These are phyloP conservation scores for Trachelus iudaicus DNA, from an alignment of 2,888 invertebrate genomes.

Conservation along the genomic window DNA sequence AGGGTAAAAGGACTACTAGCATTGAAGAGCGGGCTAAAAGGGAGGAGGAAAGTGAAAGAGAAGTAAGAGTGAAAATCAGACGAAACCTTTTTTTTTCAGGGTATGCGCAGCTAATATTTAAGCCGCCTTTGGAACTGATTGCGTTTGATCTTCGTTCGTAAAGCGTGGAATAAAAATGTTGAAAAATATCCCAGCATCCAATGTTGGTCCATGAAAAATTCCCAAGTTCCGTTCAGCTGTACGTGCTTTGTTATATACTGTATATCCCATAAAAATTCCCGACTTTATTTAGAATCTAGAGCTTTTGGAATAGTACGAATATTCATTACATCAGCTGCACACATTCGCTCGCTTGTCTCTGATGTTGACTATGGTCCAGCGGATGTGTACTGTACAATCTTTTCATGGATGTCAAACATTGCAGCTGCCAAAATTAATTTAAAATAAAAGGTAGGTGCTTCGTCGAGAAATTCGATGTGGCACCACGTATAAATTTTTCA, in stretches of 20 bases:
- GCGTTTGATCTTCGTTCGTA: conserved; percentile 26
- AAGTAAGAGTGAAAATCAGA: background rate
- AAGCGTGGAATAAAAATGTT: background rate
- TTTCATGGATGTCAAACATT: too few relatives aligned
- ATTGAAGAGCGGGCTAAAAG: background rate
- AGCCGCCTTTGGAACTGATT: conserved; percentile 35
- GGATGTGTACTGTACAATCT: too few relatives aligned
- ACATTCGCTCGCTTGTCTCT: too few relatives aligned
- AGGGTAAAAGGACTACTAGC: background rate
- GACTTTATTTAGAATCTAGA: background rate
- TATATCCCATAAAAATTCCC: background rate
- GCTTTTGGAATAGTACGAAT: background rate
- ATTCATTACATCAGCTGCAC: too few relatives aligned
- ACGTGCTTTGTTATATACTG: background rate
- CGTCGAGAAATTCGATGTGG: background rate
- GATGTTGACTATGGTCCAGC: too few relatives aligned
- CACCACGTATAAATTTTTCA: background rate
- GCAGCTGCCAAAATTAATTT: too few relatives aligned
- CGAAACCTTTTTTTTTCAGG: background rate
- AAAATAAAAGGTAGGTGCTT: background rate
- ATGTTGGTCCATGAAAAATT: background rate
- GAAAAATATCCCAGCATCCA: background rate
- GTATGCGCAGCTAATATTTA: conserved; percentile 12
- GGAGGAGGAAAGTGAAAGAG: background rate
- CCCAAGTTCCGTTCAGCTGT: background rate